These are phyloP conservation scores for Cyanoramphus novaezelandiae DNA, from an alignment of 2,113 vertebrate genomes.

Conservation along the genomic window DNA sequence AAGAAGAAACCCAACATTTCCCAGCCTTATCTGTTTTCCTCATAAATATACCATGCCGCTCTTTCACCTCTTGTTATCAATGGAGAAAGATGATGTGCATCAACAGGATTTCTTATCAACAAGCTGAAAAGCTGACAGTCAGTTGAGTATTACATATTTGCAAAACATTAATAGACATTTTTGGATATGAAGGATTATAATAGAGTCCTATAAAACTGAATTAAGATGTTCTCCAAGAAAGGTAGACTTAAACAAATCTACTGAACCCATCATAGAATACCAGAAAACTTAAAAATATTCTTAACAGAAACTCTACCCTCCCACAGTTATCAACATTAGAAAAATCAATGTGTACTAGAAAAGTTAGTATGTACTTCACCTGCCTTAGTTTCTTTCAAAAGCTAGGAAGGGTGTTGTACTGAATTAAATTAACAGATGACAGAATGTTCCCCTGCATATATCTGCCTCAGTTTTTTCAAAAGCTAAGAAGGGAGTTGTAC, in stretches of 20 bases:
- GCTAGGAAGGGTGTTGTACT: neutral
- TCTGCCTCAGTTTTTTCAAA: neutral
- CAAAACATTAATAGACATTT: neutral
- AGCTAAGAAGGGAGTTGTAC: neutral
- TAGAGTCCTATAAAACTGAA: neutral
- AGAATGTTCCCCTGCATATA: neutral
- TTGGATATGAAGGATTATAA: neutral
- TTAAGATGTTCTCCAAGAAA: neutral
- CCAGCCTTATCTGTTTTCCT: neutral
- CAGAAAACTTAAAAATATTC: neutral
- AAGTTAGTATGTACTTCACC: neutral
- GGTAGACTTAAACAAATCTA: neutral
- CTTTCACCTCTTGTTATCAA: neutral
- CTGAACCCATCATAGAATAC: neutral
- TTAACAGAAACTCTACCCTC: neutral
- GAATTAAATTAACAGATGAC: neutral
- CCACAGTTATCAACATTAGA: conserved; percentile 24
- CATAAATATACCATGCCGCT: neutral
- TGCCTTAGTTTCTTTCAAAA: neutral
- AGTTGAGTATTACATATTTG: neutral
- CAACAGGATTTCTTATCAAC: neutral
- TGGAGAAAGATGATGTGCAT: neutral
- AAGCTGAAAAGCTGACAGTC: neutral
- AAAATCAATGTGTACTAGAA: conserved; percentile 1
- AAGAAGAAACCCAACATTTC: neutral